Evolutionary conservation across 2,113 vertebrate species (phyloP).

Genomic region (Bubalus kerabau): DNA sequence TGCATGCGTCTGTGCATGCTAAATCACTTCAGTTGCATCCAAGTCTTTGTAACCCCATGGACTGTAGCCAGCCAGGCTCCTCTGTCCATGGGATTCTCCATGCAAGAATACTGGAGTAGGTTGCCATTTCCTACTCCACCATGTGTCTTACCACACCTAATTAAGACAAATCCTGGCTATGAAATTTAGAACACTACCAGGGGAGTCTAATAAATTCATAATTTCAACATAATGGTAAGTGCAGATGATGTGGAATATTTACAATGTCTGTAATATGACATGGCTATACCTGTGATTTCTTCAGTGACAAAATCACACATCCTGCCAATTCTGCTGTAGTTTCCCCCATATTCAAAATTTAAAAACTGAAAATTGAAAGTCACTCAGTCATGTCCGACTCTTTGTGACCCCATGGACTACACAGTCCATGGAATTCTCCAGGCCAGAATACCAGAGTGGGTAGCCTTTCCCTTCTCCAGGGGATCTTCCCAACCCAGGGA

Average conservation of each 20-base stretch:
- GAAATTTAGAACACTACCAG: background rate
- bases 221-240: background rate
- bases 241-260: background rate
- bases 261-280: background rate
- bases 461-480: background rate
- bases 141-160: background rate
- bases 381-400: fast-evolving
- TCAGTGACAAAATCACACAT: background rate
- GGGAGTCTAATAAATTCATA: background rate
- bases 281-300: background rate
- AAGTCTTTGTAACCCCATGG: background rate
- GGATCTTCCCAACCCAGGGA: background rate
- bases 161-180: background rate
- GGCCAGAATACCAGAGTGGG: background rate
- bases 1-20: background rate
- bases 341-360: background rate
- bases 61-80: background rate
- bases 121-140: background rate
- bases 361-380: background rate
- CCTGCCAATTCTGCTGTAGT: background rate
- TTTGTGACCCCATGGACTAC: background rate
- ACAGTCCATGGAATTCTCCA: background rate
- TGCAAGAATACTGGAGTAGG: background rate
- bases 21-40: background rate
- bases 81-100: background rate